These are phyloP conservation scores for Entosphenus tridentatus DNA, from an alignment of 2,113 vertebrate genomes.

Conservation along the genomic window DNA sequence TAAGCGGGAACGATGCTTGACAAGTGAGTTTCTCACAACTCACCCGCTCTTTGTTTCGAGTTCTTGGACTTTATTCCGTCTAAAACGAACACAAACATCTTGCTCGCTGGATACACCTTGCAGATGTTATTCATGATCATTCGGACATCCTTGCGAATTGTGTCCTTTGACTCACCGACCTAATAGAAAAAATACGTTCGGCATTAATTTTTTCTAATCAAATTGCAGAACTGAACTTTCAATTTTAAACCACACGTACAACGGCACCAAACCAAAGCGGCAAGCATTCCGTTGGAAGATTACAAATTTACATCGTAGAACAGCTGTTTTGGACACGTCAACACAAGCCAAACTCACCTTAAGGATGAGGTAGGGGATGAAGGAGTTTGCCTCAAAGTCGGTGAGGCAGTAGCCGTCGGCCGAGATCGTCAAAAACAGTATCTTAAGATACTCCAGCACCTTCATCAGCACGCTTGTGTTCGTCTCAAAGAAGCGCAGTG, in stretches of 20 bases:
- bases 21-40: slow-evolving; percentile 6
- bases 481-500: slow-evolving; percentile 84
- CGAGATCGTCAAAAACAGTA: slow-evolving; percentile 57
- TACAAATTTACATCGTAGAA: no score
- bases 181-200: slow-evolving; percentile 13
- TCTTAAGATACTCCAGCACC: slow-evolving; percentile 70
- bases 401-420: slow-evolving; percentile 68
- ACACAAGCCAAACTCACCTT: slow-evolving; percentile 30
- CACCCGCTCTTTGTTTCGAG: slow-evolving; percentile 84
- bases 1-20: no score
- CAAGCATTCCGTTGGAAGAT: no score
- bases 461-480: slow-evolving; percentile 96
- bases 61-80: slow-evolving; percentile 96
- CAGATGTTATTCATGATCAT: slow-evolving; percentile 68
- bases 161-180: slow-evolving; percentile 89
- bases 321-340: no score
- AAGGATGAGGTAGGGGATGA: slow-evolving; percentile 72
- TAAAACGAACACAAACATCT: slow-evolving; percentile 88
- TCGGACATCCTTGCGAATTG: slow-evolving; percentile 77
- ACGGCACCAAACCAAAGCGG: no score
- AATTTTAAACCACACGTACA: no score
- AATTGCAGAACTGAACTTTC: slow-evolving; percentile 9
- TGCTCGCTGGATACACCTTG: slow-evolving; percentile 80
- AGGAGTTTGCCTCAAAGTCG: slow-evolving; percentile 77
- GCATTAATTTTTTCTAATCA: not conserved